phyloP scores from a whole-genome alignment of 2,888 invertebrate genomes.

The Dascillus cervinus region DNA sequence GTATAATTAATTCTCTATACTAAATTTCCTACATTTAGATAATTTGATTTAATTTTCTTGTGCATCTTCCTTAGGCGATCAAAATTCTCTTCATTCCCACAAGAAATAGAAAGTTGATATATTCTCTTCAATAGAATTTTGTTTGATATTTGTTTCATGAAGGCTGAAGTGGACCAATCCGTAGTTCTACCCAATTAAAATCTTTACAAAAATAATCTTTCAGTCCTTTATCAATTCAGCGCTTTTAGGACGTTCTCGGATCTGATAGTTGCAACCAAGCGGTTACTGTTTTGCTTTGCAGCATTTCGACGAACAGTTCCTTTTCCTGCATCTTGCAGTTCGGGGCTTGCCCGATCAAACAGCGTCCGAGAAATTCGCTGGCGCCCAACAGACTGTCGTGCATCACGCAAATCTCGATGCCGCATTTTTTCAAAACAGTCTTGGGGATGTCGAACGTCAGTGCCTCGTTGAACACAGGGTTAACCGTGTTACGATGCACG shows the following conservation, averaged over 20 bases:
- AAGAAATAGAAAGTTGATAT: too few relatives aligned
- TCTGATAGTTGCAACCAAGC: conserved; percentile 52
- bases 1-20: too few relatives aligned
- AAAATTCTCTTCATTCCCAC: too few relatives aligned
- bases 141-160: too few relatives aligned
- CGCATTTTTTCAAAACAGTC: conserved; percentile 48
- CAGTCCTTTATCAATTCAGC: too few relatives aligned
- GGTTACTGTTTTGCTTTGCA: conserved; percentile 50
- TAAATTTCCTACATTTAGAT: too few relatives aligned
- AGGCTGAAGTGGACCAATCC: too few relatives aligned
- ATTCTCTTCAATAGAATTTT: too few relatives aligned
- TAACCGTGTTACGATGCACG: conserved; percentile 43
- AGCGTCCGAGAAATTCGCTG: conserved; percentile 49
- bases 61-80: too few relatives aligned
- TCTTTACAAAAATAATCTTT: too few relatives aligned
- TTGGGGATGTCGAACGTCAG: conserved; percentile 45
- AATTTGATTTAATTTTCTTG: too few relatives aligned
- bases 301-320: conserved; percentile 49
- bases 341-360: conserved; percentile 45
- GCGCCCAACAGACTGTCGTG: conserved; percentile 55
- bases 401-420: conserved; percentile 52
- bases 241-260: conserved; percentile 22
- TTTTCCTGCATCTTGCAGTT: conserved; percentile 43
- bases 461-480: conserved; percentile 48
- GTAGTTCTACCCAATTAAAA: too few relatives aligned